Base-by-base conservation (phyloP, 2,797 vertebrate genomes). In the Chrysocyon brachyurus region DNA sequence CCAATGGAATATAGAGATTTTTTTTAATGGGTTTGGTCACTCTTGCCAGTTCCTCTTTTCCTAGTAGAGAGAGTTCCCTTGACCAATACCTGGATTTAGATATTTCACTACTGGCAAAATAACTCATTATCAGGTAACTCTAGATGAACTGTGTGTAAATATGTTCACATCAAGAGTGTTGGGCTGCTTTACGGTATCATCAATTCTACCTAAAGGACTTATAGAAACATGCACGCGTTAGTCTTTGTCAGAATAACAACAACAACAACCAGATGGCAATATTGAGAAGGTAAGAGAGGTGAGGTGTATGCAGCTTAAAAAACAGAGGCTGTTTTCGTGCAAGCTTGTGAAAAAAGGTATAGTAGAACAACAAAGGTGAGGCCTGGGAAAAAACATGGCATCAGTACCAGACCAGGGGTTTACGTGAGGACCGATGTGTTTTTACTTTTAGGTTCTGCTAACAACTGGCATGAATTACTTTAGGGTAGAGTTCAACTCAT, bases 1-100 rank as follows among this genome's bases (percentile, higher is more conserved):
- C 16, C 56, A 64, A 83, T 3, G 21, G 54, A 59, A 86, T 26
- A 92, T 16, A 70, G 75, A 46, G 81, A 90, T 96, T 94, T 95
- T 96, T 33, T 33, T 21, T 79, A 82, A n/a, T n/a, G 87, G 54
- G 88, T 6, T 10, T 91, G 16, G 1, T 56, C 46, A 85, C 36
- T 8, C 5, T 12, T 57, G 3, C 8, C 16, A 75, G 11, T 49
- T 88, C 90, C 36, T 40, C 75, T 17, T 87, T 92, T 91, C 36
- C 56, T 84, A 70, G 21, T 93, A 96, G 0, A 2, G 1, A 2
- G 0, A 66, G n/a, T 88, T 95, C 22, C 82, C 26, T 73, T 93
- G 87, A 36, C 79, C 3, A 12, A 87, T n/a, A 64, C 24, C 19
- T 77, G 24, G 11, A 82, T 92, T 86, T 92, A 66, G 91, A 66